Evolutionary conservation across 2,113 vertebrate species (phyloP), one percentile per base, ranked within the genome.

Genomic region (Cebidichthys violaceus): DNA sequence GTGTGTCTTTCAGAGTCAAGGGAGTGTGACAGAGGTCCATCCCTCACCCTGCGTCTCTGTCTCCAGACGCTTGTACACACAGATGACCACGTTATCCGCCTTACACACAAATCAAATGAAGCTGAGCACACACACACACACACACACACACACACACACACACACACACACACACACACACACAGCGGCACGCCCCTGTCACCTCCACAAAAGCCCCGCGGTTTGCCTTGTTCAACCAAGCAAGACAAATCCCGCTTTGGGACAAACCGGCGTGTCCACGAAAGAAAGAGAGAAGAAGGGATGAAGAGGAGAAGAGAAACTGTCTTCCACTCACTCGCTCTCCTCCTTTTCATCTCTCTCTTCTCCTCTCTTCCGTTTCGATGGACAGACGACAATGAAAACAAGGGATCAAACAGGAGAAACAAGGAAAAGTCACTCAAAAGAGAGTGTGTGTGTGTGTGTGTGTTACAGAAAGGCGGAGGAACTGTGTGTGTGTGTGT

Each of bases 161-260:
- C 37, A 69, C 60, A 89, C 71, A 84, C 88, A 79, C 64, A 73
- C 47, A 82, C 50, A 71, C 68, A 76, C 69, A 43, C 61, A 72
- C 77, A 87, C 70, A 79, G 74, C 10, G 55, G 79, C 87, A 93
- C 81, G 77, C 92, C 91, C 86, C 88, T 92, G 91, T 88, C 91
- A 87, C 93, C 84, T 89, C 79, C 61, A 94, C 93, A 95, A 96
- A 94, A 90, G 93, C 93, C 81, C 92, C 67, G 89, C 60, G 73
- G 78, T 88, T 92, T 86, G 85, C 90, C 90, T 77, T 87, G 90
- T 81, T 83, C 93, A 89, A 82, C 88, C 93, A 92, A 90, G 91
- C 92, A 89, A 90, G 89, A 94, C 92, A 92, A 95, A 94, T 94
- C 93, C 94, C 62, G 69, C 72, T 86, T 88, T 88, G 85, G 85